A percentile compares a stretch with the other conserved stretches of the same genome.
phyloP scores from a whole-genome alignment of 2,888 invertebrate species.

The Hedya salicella region DNA sequence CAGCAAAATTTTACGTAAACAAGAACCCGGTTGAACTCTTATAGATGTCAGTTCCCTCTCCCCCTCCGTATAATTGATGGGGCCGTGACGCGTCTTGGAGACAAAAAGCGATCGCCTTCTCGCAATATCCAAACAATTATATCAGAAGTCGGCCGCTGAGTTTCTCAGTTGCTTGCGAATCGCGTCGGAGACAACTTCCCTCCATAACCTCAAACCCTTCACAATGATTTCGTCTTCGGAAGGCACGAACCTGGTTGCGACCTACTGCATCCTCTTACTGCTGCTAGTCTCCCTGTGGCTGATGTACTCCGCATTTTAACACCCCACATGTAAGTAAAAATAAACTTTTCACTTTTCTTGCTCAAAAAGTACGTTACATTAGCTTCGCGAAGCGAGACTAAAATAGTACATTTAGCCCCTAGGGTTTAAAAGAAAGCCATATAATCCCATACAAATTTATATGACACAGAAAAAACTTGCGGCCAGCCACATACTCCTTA shows the following conservation, averaged over 20 bases:
- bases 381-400: too few relatives aligned
- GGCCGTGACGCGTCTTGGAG: constrained; percentile 35
- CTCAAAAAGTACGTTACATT: too few relatives aligned
- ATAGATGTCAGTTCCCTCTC: constrained; percentile 10
- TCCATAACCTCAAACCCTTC: constrained; percentile 47
- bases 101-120: constrained; percentile 43
- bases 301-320: constrained; percentile 86
- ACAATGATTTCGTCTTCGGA: constrained; percentile 77
- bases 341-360: too few relatives aligned
- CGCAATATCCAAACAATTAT: constrained; percentile 50
- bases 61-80: constrained; percentile 44
- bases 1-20: constrained; percentile 43
- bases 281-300: constrained; percentile 87
- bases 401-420: too few relatives aligned
- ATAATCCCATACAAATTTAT: too few relatives aligned
- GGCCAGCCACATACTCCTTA: too few relatives aligned
- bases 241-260: constrained; percentile 87
- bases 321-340: constrained; percentile 57
- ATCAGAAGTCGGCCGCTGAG: constrained; percentile 59
- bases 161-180: constrained; percentile 66
- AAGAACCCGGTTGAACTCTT: constrained; percentile 38
- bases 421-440: too few relatives aligned
- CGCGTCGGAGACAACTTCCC: constrained; percentile 56
- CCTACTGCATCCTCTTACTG: constrained; percentile 87
- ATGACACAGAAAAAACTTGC: too few relatives aligned